Base-by-base conservation (phyloP, 2,113 vertebrate genomes). In the Chloropsis hardwickii region DNA sequence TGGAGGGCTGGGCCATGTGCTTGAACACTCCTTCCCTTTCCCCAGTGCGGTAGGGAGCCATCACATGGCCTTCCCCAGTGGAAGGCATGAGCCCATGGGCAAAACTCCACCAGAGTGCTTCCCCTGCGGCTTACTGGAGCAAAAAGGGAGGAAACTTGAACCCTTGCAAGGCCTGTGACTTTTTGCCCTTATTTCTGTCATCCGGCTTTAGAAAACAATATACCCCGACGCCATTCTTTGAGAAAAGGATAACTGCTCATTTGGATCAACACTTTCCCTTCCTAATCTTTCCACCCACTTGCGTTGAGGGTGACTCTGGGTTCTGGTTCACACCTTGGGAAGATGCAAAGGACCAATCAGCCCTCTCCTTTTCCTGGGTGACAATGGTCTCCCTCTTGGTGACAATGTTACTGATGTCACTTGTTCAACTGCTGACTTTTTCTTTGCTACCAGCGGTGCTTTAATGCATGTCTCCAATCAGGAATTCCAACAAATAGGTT, bases 1-100 rank as follows among this genome's bases (percentile, higher is more conserved):
- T 54, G 44, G 12, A 74, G 48, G 79, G 39, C 3, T 17, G 3
- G 20, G 16, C 33, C 15, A 2, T 6, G 7, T 35, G 16, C 22
- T 88, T n/a, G 21, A 37, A 23, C 19, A 67, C 7, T 0, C 0
- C 29, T 65, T 86, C 20, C 23, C 9, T 35, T 58, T 33, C 35
- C 25, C 33, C 29, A 22, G 2, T 2, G 10, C 1, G 5, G 2
- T 10, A 16, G 39, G 29, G 2, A 72, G 8, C 10, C 40, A 51
- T 20, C 23, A 8, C 12, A 14, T 1, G 12, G 40, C 14, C 57
- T 72, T 85, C 31, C 37, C 14, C 23, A 21, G 5, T 2, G 20
- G 18, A 76, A 37, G 27, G 19, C 21, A 37, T 37, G 37, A 37
- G n/a, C 10, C 47, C 21, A 3, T 6, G 3, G 35, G 18, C 24